Evolutionary conservation across 2,113 vertebrate genomes (phyloP).

Genomic region (Tursiops truncatus): DNA sequence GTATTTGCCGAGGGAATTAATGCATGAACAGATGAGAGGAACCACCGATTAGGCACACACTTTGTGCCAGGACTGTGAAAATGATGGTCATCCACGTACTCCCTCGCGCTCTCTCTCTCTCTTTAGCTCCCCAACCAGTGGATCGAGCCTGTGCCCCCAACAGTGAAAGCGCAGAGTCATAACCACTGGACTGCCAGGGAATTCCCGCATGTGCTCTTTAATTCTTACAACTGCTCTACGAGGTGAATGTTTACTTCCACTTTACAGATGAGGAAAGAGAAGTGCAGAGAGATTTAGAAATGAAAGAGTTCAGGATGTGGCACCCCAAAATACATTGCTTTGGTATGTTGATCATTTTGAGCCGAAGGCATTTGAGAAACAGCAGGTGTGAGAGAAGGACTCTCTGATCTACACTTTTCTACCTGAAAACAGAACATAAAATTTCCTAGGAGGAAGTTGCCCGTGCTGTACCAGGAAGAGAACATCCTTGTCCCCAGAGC

Average conservation of each 20-base stretch:
- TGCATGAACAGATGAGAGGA: not conserved
- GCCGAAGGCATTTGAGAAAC: not conserved
- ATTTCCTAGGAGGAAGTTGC: not conserved
- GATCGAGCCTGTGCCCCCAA: no score
- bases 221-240: not conserved
- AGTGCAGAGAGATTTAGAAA: not conserved
- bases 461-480: not conserved
- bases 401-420: not conserved
- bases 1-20: not conserved
- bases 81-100: not conserved
- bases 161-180: no score
- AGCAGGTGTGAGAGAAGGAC: not conserved
- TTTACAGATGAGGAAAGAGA: not conserved
- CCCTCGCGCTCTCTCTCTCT: not conserved
- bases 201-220: not conserved
- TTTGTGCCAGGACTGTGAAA: not conserved
- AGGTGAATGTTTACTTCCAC: not conserved
- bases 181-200: no score
- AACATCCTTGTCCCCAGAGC: not conserved
- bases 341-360: not conserved
- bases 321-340: not conserved
- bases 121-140: no score
- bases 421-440: not conserved
- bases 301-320: not conserved
- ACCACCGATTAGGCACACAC: not conserved